These are phyloP conservation scores for Scaptomyza caliginosa DNA, from an alignment of 2,888 invertebrate genomes.

Conservation along the genomic window DNA sequence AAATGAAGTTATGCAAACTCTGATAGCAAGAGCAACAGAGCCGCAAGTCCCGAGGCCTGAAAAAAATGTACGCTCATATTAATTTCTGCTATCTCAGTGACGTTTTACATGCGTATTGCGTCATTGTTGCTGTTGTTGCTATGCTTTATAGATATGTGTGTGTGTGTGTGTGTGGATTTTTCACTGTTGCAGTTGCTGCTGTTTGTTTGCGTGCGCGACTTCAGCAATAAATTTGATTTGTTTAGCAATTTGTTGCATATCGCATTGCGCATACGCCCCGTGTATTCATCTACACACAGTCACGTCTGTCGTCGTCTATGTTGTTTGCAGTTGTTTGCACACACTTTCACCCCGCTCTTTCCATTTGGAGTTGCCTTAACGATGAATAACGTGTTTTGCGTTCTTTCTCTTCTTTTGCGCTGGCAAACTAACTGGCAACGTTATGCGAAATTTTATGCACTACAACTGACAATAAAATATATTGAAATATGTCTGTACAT, in stretches of 20 bases:
- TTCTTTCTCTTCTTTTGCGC: slow-evolving; percentile 36
- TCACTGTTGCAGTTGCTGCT: slow-evolving; percentile 7
- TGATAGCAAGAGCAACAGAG: slow-evolving; percentile 54
- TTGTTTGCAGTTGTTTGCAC: slow-evolving; percentile 2
- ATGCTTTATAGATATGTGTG: background rate
- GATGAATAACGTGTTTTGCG: slow-evolving; percentile 66
- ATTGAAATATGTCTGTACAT: slow-evolving; percentile 64
- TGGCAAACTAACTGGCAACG: slow-evolving; percentile 45
- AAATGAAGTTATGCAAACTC: slow-evolving; percentile 73
- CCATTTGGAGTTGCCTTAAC: slow-evolving; percentile 62
- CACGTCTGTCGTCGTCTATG: slow-evolving; percentile 53
- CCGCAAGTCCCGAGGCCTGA: slow-evolving; percentile 40
- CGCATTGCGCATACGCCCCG: slow-evolving; percentile 78
- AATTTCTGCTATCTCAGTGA: slow-evolving; percentile 70
- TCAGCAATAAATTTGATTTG: slow-evolving; percentile 77
- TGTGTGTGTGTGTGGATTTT: background rate
- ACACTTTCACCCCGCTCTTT: background rate
- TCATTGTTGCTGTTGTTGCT: slow-evolving; percentile 9
- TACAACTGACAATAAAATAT: slow-evolving; percentile 76
- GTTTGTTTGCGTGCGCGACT: slow-evolving; percentile 44
- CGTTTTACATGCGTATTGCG: slow-evolving; percentile 62
- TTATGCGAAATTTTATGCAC: slow-evolving; percentile 73
- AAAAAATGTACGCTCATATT: slow-evolving; percentile 65
- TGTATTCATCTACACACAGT: slow-evolving; percentile 69
- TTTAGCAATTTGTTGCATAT: slow-evolving; percentile 80